A percentile compares a stretch with the other conserved stretches of the same genome.
Evolutionary conservation across 2,888 invertebrate genomes (phyloP).

Genomic region (Thysanoteuthis rhombus): DNA sequence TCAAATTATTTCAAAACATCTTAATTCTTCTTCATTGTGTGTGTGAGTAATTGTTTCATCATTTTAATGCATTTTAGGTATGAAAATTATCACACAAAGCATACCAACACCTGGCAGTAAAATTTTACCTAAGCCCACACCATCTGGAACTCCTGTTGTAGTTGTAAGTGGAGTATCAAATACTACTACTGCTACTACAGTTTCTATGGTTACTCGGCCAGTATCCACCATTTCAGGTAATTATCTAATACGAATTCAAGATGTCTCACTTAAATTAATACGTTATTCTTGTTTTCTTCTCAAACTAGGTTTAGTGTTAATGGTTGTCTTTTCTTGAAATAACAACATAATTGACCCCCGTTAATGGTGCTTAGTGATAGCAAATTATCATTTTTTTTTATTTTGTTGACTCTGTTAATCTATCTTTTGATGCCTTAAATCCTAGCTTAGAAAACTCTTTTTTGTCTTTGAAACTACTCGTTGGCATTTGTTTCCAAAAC

Average conservation of each 20-base stretch:
- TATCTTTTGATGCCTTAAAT: too few relatives aligned
- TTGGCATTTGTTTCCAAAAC: too few relatives aligned
- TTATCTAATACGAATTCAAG: not conserved
- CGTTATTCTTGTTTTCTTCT: too few relatives aligned
- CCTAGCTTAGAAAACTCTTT: too few relatives aligned
- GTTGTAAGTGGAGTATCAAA: constrained; percentile 57
- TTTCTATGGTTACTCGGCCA: constrained; percentile 55
- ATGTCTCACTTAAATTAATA: not conserved
- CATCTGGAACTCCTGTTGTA: constrained; percentile 58
- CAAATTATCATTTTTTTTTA: too few relatives aligned
- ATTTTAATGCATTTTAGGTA: constrained; percentile 45
- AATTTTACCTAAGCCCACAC: constrained; percentile 61
- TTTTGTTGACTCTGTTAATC: too few relatives aligned
- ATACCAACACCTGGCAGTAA: constrained; percentile 52
- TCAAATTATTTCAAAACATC: not conserved
- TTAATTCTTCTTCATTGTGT: not conserved
- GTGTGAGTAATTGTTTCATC: not conserved
- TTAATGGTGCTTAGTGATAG: too few relatives aligned
- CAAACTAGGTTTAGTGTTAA: too few relatives aligned
- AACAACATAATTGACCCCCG: too few relatives aligned
- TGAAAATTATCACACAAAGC: constrained; percentile 63
- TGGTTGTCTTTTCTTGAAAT: too few relatives aligned
- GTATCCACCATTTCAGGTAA: constrained; percentile 41
- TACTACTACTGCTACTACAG: constrained; percentile 44
- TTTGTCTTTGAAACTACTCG: too few relatives aligned